phyloP scores from a whole-genome alignment of 2,797 vertebrate genomes.

The Smutsia gigantea region DNA sequence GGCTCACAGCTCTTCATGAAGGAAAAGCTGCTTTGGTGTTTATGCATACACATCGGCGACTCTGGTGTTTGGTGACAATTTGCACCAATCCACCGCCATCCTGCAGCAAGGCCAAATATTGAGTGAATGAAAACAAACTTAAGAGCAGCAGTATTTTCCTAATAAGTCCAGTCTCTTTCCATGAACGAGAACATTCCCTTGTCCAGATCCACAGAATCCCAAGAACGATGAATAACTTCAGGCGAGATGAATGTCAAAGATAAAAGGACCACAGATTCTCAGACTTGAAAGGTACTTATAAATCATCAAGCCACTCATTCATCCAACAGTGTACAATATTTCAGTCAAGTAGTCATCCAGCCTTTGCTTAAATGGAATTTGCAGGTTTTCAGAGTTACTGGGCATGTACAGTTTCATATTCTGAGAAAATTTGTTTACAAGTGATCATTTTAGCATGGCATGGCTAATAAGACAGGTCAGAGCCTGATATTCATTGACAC shows the following conservation, averaged over 20 bases:
- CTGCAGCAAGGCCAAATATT: background rate
- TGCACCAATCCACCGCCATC: background rate
- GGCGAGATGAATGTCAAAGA: background rate
- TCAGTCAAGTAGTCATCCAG: background rate
- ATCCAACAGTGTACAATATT: background rate
- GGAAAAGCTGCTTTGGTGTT: background rate
- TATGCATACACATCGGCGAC: background rate
- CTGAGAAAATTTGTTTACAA: background rate
- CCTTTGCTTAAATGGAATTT: background rate
- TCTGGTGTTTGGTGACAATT: background rate
- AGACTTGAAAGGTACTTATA: background rate
- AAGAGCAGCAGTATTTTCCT: background rate
- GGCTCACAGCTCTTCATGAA: background rate
- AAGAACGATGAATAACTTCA: conserved; percentile 37
- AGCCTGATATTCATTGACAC: background rate
- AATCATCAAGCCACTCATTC: background rate
- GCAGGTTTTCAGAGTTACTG: background rate
- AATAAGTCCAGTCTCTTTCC: background rate
- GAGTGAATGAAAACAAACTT: conserved; percentile 4
- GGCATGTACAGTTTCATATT: background rate
- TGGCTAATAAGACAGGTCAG: background rate
- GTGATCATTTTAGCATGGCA: background rate
- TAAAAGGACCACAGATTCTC: background rate
- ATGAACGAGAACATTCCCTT: background rate
- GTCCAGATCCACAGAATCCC: background rate